A percentile compares a stretch with the other conserved stretches of the same genome.
These are phyloP conservation scores for Drosophila merina DNA, from an alignment of 2,888 invertebrate genomes.

Conservation along the genomic window DNA sequence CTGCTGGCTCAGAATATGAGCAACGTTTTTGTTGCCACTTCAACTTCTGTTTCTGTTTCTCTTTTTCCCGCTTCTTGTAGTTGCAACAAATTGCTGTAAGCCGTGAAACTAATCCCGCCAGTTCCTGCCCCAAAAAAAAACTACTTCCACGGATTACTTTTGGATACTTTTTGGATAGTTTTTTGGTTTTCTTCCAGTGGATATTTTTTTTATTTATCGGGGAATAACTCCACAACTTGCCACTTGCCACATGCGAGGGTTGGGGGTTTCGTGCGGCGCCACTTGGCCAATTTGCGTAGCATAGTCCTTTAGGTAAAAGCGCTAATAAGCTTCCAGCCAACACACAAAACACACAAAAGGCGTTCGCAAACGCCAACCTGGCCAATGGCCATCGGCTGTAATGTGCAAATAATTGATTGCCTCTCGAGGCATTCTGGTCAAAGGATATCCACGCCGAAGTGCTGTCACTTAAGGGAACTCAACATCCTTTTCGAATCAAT, in stretches of 20 bases:
- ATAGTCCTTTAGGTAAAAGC: constrained; percentile 36
- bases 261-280: constrained; percentile 42
- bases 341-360: constrained; percentile 15
- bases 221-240: not conserved
- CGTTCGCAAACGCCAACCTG: constrained; percentile 15
- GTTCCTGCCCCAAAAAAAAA: constrained; percentile 44
- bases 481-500: not conserved
- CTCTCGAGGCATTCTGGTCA: constrained; percentile 2
- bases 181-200: constrained; percentile 31
- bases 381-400: constrained; percentile 12
- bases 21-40: constrained; percentile 59
- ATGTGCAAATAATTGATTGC: constrained; percentile 40
- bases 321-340: constrained; percentile 56
- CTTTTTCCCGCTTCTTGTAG: constrained; percentile 37
- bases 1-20: constrained; percentile 62
- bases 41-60: constrained; percentile 26
- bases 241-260: not conserved
- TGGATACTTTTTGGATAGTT: constrained; percentile 45
- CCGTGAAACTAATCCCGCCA: constrained; percentile 72
- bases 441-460: not conserved
- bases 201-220: constrained; percentile 35
- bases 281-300: constrained; percentile 57
- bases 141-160: constrained; percentile 75
- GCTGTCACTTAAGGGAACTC: not conserved
- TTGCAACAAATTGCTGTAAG: constrained; percentile 76